Conservation (phyloP, 1,140 invertebrate species). For the Papilio dardanus region DNA sequence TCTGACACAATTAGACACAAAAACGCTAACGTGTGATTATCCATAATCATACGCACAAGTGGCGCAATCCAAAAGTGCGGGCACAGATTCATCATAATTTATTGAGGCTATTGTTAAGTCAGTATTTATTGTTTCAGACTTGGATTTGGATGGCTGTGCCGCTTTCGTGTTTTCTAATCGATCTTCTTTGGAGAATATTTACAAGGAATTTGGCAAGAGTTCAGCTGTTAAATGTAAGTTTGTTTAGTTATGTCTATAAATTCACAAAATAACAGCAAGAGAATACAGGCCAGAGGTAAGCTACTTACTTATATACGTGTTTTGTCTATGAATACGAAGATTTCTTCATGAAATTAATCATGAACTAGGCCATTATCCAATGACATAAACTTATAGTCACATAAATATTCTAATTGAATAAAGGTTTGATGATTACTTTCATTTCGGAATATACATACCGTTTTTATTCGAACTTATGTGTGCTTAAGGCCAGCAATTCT, state of each 20-base stretch:
- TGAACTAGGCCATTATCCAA: neutral
- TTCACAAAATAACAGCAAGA: neutral
- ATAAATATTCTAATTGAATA: neutral
- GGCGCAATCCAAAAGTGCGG: neutral
- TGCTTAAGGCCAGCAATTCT: neutral
- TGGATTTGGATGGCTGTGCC: slow-evolving; percentile 74
- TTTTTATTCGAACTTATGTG: neutral
- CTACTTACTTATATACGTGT: no score
- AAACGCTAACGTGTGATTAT: no score
- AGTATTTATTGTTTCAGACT: slow-evolving; percentile 58
- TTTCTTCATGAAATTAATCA: neutral
- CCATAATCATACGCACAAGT: neutral
- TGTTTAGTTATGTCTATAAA: slow-evolving; percentile 13
- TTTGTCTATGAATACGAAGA: neutral
- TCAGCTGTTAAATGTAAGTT: slow-evolving; percentile 67
- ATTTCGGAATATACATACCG: neutral
- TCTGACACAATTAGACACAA: no score
- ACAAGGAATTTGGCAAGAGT: slow-evolving; percentile 62
- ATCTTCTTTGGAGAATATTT: slow-evolving; percentile 70
- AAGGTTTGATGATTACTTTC: neutral
- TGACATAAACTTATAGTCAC: neutral
- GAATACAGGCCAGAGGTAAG: neutral
- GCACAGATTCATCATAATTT: slow-evolving; percentile 2
- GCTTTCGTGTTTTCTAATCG: slow-evolving; percentile 62
- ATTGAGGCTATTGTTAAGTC: slow-evolving; percentile 24